These are phyloP conservation scores for Neofelis nebulosa DNA, from an alignment of 2,113 vertebrate genomes.

Conservation along the genomic window DNA sequence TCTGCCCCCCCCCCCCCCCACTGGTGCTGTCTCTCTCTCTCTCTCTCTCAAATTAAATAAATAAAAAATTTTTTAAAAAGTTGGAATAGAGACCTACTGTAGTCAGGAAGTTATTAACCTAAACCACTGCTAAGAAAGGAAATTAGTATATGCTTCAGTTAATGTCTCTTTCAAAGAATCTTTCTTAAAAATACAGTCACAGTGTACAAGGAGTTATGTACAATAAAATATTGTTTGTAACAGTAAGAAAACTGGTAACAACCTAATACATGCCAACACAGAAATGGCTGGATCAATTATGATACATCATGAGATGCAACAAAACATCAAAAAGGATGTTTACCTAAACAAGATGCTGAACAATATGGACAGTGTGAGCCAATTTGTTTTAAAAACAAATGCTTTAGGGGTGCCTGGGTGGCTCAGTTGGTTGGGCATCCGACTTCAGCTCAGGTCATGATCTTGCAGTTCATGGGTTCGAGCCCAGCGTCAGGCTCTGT, in stretches of 20 bases:
- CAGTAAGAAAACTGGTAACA: neutral
- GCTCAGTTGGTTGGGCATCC: too few relatives aligned
- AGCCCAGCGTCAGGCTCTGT: too few relatives aligned
- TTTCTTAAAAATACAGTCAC: neutral
- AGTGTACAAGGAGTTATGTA: neutral
- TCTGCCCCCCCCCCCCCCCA: too few relatives aligned
- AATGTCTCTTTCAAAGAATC: slow-evolving; percentile 7
- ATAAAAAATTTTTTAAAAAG: too few relatives aligned
- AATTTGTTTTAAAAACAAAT: neutral
- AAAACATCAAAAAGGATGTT: neutral
- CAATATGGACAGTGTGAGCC: neutral
- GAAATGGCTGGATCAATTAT: neutral
- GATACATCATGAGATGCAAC: neutral
- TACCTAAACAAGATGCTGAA: slow-evolving; percentile 21
- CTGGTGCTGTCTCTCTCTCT: too few relatives aligned
- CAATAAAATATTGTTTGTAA: neutral
- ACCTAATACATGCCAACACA: neutral
- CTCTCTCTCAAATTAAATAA: too few relatives aligned
- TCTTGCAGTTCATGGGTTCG: too few relatives aligned
- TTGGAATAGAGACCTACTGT: neutral
- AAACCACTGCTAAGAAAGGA: neutral
- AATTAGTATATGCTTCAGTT: neutral
- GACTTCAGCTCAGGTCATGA: too few relatives aligned
- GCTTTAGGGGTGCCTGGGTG: neutral
- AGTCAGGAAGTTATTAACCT: neutral